Percentiles rank a stretch among this genome's conserved stretches.
These are phyloP conservation scores for Loris lydekkerianus DNA, from an alignment of 2,797 vertebrate genomes.

Conservation along the genomic window DNA sequence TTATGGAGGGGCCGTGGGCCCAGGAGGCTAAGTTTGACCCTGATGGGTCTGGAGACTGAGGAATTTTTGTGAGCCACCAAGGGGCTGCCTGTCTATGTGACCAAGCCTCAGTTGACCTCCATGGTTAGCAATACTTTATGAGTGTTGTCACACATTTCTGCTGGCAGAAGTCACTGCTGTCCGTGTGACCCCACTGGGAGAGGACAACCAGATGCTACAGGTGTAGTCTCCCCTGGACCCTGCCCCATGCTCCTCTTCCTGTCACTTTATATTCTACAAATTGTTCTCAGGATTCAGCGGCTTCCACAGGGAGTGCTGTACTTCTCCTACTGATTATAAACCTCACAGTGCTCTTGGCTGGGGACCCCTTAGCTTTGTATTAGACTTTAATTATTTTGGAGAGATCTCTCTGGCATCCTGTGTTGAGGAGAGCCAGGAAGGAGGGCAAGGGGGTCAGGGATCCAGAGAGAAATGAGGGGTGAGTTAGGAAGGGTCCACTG, in stretches of 20 bases:
- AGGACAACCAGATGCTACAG: accelerated
- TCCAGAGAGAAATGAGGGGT: neutral
- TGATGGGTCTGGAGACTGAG: neutral
- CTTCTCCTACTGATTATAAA: too few relatives aligned
- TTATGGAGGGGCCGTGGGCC: neutral
- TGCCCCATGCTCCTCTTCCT: accelerated
- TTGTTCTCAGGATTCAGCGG: too few relatives aligned
- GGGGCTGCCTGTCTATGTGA: accelerated
- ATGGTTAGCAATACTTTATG: too few relatives aligned
- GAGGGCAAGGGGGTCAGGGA: too few relatives aligned
- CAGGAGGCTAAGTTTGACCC: neutral
- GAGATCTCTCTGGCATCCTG: neutral
- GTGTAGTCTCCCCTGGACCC: neutral
- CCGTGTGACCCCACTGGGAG: neutral
- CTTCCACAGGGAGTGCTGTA: too few relatives aligned
- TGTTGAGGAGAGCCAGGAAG: neutral
- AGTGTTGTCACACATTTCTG: accelerated
- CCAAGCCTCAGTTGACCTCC: neutral
- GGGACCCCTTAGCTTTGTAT: neutral
- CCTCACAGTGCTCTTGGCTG: too few relatives aligned
- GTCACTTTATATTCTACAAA: too few relatives aligned
- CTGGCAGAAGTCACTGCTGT: neutral
- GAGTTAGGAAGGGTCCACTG: neutral
- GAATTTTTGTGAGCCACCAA: too few relatives aligned
- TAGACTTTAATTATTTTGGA: neutral